phyloP scores from a whole-genome alignment of 2,888 invertebrate genomes.

The Drosophila leonis region DNA sequence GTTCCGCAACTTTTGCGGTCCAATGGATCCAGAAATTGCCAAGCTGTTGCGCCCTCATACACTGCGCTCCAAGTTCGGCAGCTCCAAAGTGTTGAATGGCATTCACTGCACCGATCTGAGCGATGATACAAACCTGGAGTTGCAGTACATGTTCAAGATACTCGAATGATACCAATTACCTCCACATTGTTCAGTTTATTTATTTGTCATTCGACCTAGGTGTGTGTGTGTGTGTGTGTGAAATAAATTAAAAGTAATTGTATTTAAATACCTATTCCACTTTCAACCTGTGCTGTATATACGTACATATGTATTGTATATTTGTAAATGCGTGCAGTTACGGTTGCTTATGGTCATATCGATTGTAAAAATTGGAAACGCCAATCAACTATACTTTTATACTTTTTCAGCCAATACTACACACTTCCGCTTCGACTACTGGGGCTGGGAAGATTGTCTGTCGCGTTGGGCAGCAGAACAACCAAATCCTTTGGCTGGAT shows the following conservation, averaged over 20 bases:
- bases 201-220: conserved; percentile 6
- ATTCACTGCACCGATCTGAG: conserved; percentile 97
- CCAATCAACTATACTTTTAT: neutral
- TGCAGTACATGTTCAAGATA: conserved; percentile 93
- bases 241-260: conserved; percentile 62
- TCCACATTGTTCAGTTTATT: conserved; percentile 22
- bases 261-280: neutral
- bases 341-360: neutral
- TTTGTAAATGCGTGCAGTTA: neutral
- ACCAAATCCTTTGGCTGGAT: conserved; percentile 44
- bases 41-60: conserved; percentile 93
- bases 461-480: conserved; percentile 28
- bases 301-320: no score
- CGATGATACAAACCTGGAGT: conserved; percentile 94
- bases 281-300: neutral
- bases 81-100: conserved; percentile 93
- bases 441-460: conserved; percentile 58
- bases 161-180: conserved; percentile 80
- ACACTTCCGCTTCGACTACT: conserved; percentile 62
- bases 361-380: no score
- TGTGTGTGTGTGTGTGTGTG: conserved; percentile 21
- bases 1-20: conserved; percentile 94
- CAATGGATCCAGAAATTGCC: conserved; percentile 96
- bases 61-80: conserved; percentile 93
- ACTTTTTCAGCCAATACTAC: conserved; percentile 3